Base-by-base conservation (phyloP, 2,888 invertebrate genomes). In the Luperina nickerlii region DNA sequence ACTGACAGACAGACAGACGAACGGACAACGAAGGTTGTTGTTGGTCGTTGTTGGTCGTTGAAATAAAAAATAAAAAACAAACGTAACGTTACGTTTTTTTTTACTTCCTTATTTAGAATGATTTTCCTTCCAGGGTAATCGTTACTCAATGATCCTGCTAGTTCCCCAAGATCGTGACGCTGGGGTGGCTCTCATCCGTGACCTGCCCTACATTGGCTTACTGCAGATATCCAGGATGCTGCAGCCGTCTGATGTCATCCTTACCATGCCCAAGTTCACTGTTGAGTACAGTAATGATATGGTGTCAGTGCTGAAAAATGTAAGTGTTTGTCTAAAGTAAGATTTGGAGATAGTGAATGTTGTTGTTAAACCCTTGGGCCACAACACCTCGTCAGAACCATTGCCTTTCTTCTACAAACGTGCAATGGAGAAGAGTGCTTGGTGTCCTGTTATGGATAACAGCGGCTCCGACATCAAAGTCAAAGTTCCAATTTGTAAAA, bases 91-190 rank as follows among this genome's bases (percentile, higher is more conserved):
- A 32, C 32, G 32, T 32, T 32, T 32, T 60, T 60, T 5, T 57
- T 60, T 1, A n/a, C 13, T 57, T 54, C 20, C 9, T 57, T 9
- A 24, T 24, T 2, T 57, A 24, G 1, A 48, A 13, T 24, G 0
- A 0, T 15, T 66, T 51, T 71, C 45, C 65, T 92, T 95, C 32
- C 93, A 98, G 98, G 97, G 97, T 87, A 95, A 94, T 0, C 96
- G 96, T 80, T 97, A 97, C 87, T 97, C 98, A 0, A 98, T 98
- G 98, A 88, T 98, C 67, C 91, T 98, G 20, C 85, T 98, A 6
- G 94, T 98, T 13, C 98, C 98, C 0, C 93, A 93, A 51, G 96
- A 96, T 42, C 94, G 94, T n/a, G 95, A 96, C 27, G 97, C 97
- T 8, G 92, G 97, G 1, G 87, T 93, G 3, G 93, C 95, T 8